Evolutionary conservation across 2,888 invertebrate genomes (phyloP).

Genomic region (Merodon equestris): DNA sequence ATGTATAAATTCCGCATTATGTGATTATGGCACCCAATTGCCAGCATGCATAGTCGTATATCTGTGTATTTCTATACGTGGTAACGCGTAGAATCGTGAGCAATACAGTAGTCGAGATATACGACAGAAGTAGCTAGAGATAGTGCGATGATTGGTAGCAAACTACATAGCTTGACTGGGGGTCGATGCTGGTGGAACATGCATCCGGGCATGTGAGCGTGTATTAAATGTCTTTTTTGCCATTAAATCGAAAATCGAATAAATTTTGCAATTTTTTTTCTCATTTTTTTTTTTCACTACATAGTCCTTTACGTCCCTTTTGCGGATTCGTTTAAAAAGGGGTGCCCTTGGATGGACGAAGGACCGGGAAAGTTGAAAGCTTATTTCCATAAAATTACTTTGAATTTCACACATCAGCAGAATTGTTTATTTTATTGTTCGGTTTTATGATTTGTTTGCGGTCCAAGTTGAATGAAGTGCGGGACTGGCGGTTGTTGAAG

Average conservation of each 20-base stretch:
- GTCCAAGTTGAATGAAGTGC: constrained; percentile 45
- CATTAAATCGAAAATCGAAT: constrained; percentile 66
- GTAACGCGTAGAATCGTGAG: constrained; percentile 8
- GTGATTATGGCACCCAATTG: constrained; percentile 68
- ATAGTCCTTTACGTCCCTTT: constrained; percentile 6
- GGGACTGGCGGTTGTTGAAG: neutral
- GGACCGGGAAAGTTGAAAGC: constrained; percentile 29
- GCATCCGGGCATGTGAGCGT: constrained; percentile 44
- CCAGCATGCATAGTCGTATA: constrained; percentile 35
- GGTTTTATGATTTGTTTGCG: constrained; percentile 58
- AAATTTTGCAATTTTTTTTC: constrained; percentile 49
- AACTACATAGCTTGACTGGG: constrained; percentile 33
- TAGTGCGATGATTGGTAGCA: constrained; percentile 62
- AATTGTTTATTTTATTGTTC: constrained; percentile 56
- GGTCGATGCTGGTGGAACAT: constrained; percentile 24
- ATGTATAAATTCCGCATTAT: constrained; percentile 68
- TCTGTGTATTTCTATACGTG: too few species aligned
- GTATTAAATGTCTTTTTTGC: constrained; percentile 56
- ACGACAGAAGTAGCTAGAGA: constrained; percentile 50
- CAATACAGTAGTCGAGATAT: constrained; percentile 55
- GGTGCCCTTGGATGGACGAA: neutral
- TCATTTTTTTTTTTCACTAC: constrained; percentile 13
- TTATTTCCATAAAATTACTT: constrained; percentile 58
- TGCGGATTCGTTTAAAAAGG: constrained; percentile 23
- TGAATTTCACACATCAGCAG: constrained; percentile 57